phyloP scores from a whole-genome alignment of 2,797 vertebrate genomes.

The Pagetopsis macropterus region DNA sequence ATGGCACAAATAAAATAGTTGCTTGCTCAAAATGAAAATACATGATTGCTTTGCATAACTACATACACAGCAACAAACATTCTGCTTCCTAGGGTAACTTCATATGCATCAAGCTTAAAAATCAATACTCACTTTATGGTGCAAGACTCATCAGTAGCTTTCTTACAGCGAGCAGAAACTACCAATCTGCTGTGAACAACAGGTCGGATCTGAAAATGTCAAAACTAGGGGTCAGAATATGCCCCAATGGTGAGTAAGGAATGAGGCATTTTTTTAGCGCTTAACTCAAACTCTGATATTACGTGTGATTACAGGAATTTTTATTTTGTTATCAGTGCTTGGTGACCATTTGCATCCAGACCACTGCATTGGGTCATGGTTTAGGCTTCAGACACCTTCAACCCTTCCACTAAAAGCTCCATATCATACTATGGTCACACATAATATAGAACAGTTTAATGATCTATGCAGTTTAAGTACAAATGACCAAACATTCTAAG shows the following conservation, averaged over 20 bases:
- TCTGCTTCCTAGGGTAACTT: conserved; percentile 15
- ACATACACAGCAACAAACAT: neutral
- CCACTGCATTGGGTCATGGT: neutral
- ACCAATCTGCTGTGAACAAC: conserved; percentile 83
- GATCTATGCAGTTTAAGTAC: neutral
- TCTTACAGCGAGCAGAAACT: conserved; percentile 85
- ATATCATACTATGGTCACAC: neutral
- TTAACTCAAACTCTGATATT: conserved; percentile 8
- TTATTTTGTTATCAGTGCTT: neutral
- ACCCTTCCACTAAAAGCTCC: neutral
- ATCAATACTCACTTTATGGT: conserved; percentile 82
- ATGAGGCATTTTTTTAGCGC: neutral
- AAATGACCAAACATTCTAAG: neutral
- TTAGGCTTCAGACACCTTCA: neutral
- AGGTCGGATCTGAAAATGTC: conserved; percentile 79
- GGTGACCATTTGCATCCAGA: neutral
- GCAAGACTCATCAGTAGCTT: conserved; percentile 70
- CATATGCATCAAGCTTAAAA: conserved; percentile 33
- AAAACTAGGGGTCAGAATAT: neutral
- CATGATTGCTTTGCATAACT: neutral
- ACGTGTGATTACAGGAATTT: neutral
- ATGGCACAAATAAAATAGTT: neutral
- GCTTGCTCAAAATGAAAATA: neutral
- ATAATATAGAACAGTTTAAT: neutral
- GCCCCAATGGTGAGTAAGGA: neutral